phyloP scores from a whole-genome alignment of 2,113 vertebrate genomes.

The Periophthalmodon schlosseri region DNA sequence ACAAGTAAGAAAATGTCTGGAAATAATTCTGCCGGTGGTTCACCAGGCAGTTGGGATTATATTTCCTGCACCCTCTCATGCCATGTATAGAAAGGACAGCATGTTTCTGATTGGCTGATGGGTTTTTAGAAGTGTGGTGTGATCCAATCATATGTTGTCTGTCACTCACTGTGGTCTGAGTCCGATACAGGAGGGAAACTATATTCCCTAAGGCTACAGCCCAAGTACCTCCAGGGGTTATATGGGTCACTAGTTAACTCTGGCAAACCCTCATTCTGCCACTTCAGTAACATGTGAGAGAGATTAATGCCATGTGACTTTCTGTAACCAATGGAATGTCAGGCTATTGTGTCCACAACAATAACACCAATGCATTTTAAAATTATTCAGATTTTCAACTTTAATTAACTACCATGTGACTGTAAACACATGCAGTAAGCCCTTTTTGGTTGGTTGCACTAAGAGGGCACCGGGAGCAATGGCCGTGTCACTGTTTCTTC shows the following conservation, averaged over 20 bases:
- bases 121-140: conserved; percentile 46
- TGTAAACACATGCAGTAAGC: not conserved
- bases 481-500: conserved; percentile 13
- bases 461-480: conserved; percentile 14
- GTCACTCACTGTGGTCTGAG: conserved; percentile 9
- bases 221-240: conserved; percentile 12
- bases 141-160: conserved; percentile 50
- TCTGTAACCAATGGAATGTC: conserved; percentile 31
- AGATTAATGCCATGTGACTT: conserved; percentile 34
- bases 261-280: conserved; percentile 25
- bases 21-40: conserved; percentile 60
- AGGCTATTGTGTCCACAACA: conserved; percentile 5
- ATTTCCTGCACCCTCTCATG: conserved; percentile 14
- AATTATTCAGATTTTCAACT: not conserved
- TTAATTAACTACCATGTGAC: conserved; percentile 2
- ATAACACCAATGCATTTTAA: not conserved
- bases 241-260: conserved; percentile 19
- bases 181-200: not conserved
- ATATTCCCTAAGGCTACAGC: not conserved
- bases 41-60: conserved; percentile 40
- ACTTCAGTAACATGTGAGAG: conserved; percentile 26
- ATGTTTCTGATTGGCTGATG: conserved; percentile 54
- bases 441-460: conserved; percentile 18
- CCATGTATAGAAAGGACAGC: conserved; percentile 23
- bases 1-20: conserved; percentile 52